phyloP scores from a whole-genome alignment of 2,888 invertebrate species.

The Temnothorax rugatulus region DNA sequence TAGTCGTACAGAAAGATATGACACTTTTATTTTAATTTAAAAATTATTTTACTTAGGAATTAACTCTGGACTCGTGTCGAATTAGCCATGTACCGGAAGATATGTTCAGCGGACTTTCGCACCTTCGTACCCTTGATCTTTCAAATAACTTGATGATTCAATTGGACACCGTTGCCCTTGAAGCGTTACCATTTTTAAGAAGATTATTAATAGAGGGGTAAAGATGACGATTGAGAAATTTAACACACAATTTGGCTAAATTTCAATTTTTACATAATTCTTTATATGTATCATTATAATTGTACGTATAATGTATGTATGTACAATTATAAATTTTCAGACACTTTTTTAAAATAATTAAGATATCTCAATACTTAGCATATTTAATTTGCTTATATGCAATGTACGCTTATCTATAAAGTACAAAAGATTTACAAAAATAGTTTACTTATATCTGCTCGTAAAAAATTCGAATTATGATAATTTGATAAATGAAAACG shows the following conservation, averaged over 20 bases:
- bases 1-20: neutral
- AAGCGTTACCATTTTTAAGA: constrained; percentile 67
- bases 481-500: neutral
- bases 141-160: constrained; percentile 81
- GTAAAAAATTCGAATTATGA: neutral
- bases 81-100: constrained; percentile 78
- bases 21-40: neutral
- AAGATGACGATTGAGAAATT: constrained; percentile 32
- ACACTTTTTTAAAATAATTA: neutral
- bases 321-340: neutral
- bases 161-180: constrained; percentile 71
- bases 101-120: constrained; percentile 77
- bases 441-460: neutral
- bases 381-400: neutral
- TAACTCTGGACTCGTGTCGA: constrained; percentile 79
- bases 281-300: neutral
- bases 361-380: neutral
- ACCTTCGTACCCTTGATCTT: constrained; percentile 80
- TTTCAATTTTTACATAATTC: neutral
- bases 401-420: neutral
- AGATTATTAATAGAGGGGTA: constrained; percentile 78
- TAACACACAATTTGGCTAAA: neutral
- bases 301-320: neutral
- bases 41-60: constrained; percentile 72
- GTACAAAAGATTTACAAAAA: neutral